Percentiles rank a stretch among this genome's conserved stretches.
Evolutionary conservation across 2,797 vertebrate species (phyloP).

Genomic region (Echeneis naucrates): DNA sequence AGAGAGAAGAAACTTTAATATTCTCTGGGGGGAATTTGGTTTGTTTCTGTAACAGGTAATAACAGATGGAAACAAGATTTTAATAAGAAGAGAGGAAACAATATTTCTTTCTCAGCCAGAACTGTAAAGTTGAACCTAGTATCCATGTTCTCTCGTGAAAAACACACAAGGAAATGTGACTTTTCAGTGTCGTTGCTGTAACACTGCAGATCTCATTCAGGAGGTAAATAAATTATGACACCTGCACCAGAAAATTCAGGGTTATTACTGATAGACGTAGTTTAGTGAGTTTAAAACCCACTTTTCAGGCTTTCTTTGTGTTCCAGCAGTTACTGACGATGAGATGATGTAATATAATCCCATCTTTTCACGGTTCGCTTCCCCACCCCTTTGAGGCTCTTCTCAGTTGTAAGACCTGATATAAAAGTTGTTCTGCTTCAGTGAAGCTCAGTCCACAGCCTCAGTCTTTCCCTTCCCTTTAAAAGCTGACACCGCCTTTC

Average conservation of each 20-base stretch:
- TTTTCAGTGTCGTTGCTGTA: too few relatives aligned
- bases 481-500: constrained; percentile 42
- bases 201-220: too few relatives aligned
- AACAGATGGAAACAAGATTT: neutral
- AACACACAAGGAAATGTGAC: too few relatives aligned
- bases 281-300: too few relatives aligned
- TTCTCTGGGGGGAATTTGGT: neutral
- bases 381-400: constrained; percentile 20
- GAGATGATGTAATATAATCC: constrained; percentile 34
- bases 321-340: neutral
- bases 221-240: too few relatives aligned
- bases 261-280: too few relatives aligned
- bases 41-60: neutral
- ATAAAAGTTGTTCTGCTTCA: constrained; percentile 67
- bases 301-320: too few relatives aligned
- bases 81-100: neutral
- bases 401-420: constrained; percentile 20
- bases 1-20: neutral
- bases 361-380: constrained; percentile 39
- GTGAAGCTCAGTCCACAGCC: constrained; percentile 65
- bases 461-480: constrained; percentile 54
- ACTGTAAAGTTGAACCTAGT: too few relatives aligned
- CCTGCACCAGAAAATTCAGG: too few relatives aligned
- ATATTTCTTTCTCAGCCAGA: neutral
- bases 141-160: too few relatives aligned